phyloP scores from a whole-genome alignment of 2,113 vertebrate genomes.

The Cebus imitator region DNA sequence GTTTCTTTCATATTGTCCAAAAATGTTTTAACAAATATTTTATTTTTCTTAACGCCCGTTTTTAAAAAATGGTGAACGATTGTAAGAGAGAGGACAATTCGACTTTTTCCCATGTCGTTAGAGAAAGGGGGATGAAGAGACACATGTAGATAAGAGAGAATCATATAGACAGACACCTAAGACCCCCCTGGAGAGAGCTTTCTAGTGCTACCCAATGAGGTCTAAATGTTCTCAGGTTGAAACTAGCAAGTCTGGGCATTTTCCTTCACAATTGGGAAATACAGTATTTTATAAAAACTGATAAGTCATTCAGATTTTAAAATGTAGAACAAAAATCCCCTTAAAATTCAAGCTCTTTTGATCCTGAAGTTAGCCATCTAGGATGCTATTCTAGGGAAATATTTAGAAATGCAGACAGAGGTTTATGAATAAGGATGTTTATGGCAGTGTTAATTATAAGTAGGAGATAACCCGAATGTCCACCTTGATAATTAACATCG shows the following conservation, averaged over 20 bases:
- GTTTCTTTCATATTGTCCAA: background rate
- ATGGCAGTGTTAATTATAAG: background rate
- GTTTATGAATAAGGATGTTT: background rate
- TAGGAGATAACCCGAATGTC: background rate
- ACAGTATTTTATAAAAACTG: background rate
- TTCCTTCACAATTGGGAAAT: background rate
- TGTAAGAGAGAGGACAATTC: no score
- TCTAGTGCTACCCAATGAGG: background rate
- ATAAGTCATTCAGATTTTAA: background rate
- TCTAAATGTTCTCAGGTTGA: background rate
- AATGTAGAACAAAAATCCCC: background rate
- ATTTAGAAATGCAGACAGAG: background rate
- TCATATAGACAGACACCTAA: fast-evolving
- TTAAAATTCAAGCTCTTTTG: background rate
- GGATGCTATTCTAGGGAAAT: background rate
- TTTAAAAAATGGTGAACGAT: background rate
- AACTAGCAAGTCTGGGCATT: background rate
- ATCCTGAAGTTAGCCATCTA: background rate
- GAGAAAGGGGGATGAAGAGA: background rate
- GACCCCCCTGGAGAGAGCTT: background rate
- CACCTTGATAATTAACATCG: background rate
- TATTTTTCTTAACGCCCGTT: background rate
- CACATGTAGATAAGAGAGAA: background rate
- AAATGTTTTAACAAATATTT: background rate
- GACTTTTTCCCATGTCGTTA: no score